Evolutionary conservation across 64 coral and sea anemone genomes (phyloP).

Genomic region (Actinia equina): DNA sequence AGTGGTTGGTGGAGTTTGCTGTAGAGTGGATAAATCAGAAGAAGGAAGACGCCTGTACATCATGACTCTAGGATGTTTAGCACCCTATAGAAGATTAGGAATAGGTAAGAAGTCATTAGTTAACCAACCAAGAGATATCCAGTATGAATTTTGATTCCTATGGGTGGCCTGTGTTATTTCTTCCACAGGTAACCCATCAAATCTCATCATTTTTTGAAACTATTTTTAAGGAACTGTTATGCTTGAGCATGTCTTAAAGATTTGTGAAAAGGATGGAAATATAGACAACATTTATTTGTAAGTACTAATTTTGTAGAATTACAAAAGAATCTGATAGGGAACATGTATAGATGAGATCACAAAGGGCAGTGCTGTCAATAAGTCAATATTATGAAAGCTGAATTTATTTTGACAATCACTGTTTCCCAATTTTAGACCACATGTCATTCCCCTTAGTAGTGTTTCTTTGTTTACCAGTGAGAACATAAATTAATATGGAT

Average conservation of each 20-base stretch:
- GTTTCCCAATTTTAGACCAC: no score
- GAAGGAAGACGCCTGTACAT: slow-evolving; percentile 89
- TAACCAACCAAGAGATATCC: background rate
- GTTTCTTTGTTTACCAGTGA: no score
- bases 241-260: slow-evolving; percentile 98
- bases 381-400: no score
- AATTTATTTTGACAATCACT: no score
- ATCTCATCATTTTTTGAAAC: background rate
- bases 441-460: no score
- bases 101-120: slow-evolving; percentile 67
- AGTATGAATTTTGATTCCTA: background rate
- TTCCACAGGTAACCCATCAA: background rate
- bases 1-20: slow-evolving; percentile 97
- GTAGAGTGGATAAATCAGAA: slow-evolving; percentile 94
- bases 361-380: no score
- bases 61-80: slow-evolving; percentile 98
- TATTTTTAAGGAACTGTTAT: slow-evolving; percentile 77
- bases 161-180: background rate
- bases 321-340: no score
- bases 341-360: no score
- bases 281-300: slow-evolving; percentile 99
- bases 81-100: slow-evolving; percentile 93
- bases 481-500: no score
- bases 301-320: slow-evolving; percentile 31
- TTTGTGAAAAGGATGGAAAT: slow-evolving; percentile 99